Percentiles rank a stretch among this genome's conserved stretches.
Conservation (phyloP, 2,888 invertebrate genomes). For the Eristalis arbustorum region DNA sequence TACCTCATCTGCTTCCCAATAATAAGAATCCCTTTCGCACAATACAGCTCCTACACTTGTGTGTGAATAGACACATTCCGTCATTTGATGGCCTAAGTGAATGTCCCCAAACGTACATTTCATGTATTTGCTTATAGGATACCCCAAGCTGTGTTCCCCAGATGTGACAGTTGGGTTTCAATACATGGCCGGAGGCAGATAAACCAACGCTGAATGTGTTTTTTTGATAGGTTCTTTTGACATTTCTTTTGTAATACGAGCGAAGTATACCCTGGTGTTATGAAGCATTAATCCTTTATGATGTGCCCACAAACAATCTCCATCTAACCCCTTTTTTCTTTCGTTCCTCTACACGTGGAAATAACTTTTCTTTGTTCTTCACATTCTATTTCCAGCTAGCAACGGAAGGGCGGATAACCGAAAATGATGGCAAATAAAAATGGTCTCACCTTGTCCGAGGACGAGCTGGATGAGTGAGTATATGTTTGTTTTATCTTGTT, state of each 20-base stretch:
- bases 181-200: background rate
- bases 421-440: slow-evolving; percentile 71
- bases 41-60: background rate
- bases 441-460: slow-evolving; percentile 83
- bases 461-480: slow-evolving; percentile 87
- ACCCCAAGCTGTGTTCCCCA: background rate
- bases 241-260: background rate
- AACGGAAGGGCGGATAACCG: background rate
- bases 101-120: background rate
- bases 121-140: background rate
- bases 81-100: background rate
- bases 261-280: background rate
- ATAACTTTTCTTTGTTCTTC: background rate
- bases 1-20: background rate
- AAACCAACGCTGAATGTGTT: background rate
- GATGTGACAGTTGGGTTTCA: background rate
- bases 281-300: background rate
- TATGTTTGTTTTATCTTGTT: background rate
- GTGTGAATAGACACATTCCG: background rate
- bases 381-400: slow-evolving; percentile 32
- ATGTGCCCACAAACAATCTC: background rate
- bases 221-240: background rate
- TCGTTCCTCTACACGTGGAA: background rate
- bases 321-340: background rate
- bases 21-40: background rate